These are phyloP conservation scores for Machaerirhynchus nigripectus DNA, from an alignment of 2,113 vertebrate species.

Conservation along the genomic window DNA sequence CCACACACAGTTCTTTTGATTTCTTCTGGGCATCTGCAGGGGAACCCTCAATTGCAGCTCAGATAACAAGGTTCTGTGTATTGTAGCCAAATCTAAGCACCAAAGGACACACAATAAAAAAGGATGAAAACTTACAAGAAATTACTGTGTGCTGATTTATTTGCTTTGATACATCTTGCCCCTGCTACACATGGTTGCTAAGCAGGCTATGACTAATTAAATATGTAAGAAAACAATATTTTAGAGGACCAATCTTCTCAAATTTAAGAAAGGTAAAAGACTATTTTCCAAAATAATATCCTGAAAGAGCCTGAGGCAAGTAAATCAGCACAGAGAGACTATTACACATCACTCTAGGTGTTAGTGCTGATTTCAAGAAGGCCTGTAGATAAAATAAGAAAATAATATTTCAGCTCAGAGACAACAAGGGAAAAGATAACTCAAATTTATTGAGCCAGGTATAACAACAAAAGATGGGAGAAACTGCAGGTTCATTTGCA, in stretches of 20 bases:
- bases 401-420: neutral
- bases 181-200: neutral
- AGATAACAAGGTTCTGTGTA: neutral
- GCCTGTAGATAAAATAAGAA: neutral
- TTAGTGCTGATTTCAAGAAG: neutral
- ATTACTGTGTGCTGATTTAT: neutral
- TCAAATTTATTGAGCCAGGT: neutral
- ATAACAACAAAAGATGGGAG: neutral
- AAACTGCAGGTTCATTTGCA: neutral
- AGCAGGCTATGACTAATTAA: neutral
- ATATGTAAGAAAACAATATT: conserved; percentile 3
- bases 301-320: neutral
- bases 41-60: neutral
- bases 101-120: neutral
- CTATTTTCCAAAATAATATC: neutral
- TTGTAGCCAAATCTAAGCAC: neutral
- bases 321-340: neutral
- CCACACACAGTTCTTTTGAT: neutral
- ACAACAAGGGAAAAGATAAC: neutral
- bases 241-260: neutral
- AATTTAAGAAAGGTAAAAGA: neutral
- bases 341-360: neutral
- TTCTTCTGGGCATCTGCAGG: neutral
- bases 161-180: neutral
- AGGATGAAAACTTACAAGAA: neutral